Evolutionary conservation across 1,140 invertebrate species (phyloP).

Genomic region (Zaprionus tsacasi): DNA sequence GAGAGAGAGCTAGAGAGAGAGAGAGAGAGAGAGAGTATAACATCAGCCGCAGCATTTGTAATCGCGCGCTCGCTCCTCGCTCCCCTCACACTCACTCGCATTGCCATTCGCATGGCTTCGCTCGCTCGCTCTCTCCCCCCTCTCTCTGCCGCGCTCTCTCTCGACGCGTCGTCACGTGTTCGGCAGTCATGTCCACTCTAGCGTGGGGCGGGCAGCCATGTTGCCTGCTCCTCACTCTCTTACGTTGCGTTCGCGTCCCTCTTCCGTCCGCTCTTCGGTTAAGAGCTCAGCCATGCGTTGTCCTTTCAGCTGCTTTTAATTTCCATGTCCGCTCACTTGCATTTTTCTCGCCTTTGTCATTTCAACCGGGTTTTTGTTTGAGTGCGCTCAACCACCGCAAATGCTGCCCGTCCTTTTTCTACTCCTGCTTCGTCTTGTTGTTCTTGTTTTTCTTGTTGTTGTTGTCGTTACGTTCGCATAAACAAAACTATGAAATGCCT

Average conservation of each 20-base stretch:
- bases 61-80: background rate
- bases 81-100: conserved; percentile 2
- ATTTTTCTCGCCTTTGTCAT: conserved; percentile 53
- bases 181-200: conserved; percentile 24
- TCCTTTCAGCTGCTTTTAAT: conserved; percentile 56
- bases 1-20: background rate
- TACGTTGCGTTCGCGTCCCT: background rate
- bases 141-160: background rate
- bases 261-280: conserved; percentile 4
- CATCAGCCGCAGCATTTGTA: conserved; percentile 37
- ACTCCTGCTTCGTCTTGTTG: background rate
- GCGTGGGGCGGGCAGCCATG: background rate
- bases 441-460: conserved; percentile 21
- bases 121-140: background rate
- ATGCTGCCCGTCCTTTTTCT: conserved; percentile 13
- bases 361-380: conserved; percentile 54
- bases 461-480: conserved; percentile 47
- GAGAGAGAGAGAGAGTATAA: background rate
- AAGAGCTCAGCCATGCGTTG: conserved; percentile 45
- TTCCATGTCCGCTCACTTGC: conserved; percentile 47
- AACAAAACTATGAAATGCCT: conserved; percentile 77
- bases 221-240: background rate
- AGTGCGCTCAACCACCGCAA: conserved; percentile 55
- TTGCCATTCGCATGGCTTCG: conserved; percentile 4
- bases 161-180: conserved; percentile 41